phyloP scores from a whole-genome alignment of 2,888 invertebrate species.

The Parnassius smintheus region DNA sequence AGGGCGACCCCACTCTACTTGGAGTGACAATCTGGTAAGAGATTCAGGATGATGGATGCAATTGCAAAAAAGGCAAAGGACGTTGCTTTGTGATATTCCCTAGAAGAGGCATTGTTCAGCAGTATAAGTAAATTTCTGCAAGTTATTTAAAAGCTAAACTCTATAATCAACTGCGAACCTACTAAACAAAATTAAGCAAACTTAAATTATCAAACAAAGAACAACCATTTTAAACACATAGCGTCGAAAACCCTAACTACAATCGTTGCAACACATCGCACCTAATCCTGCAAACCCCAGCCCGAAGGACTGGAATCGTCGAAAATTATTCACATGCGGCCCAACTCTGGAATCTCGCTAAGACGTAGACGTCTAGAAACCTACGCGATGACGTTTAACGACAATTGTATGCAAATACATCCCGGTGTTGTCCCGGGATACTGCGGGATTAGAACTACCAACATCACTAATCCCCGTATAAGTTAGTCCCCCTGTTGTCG shows the following conservation, averaged over 20 bases:
- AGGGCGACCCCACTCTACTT: no score
- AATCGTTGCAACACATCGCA: conserved; percentile 16
- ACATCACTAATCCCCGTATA: conserved; percentile 61
- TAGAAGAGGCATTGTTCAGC: no score
- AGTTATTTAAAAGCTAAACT: no score
- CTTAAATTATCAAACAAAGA: conserved; percentile 14
- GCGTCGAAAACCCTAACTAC: conserved; percentile 17
- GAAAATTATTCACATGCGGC: conserved; percentile 48
- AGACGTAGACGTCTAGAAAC: conserved; percentile 62
- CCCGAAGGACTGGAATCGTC: conserved; percentile 36
- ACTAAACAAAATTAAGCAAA: conserved; percentile 5
- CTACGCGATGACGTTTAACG: conserved; percentile 70
- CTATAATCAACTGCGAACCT: no score
- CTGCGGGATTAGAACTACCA: conserved; percentile 51
- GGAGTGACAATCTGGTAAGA: no score
- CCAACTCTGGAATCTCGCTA: conserved; percentile 43
- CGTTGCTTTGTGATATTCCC: no score
- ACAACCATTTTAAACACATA: conserved; percentile 24
- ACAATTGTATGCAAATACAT: conserved; percentile 69
- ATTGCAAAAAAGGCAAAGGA: no score
- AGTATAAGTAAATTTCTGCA: no score
- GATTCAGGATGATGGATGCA: no score
- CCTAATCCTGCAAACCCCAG: conserved; percentile 38
- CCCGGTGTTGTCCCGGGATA: conserved; percentile 50
- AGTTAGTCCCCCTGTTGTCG: conserved; percentile 55